phyloP scores from a whole-genome alignment of 2,113 vertebrate species.

The Chunga burmeisteri region DNA sequence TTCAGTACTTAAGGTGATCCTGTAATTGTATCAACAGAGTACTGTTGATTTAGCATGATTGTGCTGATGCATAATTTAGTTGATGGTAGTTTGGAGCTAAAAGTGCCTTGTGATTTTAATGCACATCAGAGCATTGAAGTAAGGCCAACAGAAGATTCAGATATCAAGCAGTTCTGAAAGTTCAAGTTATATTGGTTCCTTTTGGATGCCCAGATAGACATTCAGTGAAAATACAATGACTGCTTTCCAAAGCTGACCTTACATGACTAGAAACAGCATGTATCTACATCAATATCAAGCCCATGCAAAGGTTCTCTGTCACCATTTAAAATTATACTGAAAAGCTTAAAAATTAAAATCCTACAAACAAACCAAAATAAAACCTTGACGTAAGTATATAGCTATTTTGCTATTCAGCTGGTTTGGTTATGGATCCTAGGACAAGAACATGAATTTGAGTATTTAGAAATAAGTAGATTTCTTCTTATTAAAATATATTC shows the following conservation, averaged over 20 bases:
- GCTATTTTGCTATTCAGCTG: background rate
- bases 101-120: background rate
- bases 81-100: background rate
- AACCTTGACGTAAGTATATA: background rate
- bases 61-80: background rate
- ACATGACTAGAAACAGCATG: background rate
- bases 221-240: background rate
- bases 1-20: background rate
- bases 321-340: background rate
- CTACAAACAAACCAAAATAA: background rate
- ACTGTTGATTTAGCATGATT: background rate
- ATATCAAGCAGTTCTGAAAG: background rate
- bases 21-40: background rate
- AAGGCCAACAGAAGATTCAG: background rate
- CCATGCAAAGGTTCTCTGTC: rapidly evolving
- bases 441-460: background rate
- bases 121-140: background rate
- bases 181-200: background rate
- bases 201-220: background rate
- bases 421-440: background rate
- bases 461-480: background rate
- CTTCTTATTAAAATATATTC: background rate
- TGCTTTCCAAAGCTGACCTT: background rate
- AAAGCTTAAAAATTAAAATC: background rate
- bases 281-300: background rate